Percentiles rank a stretch among this genome's conserved stretches.
Evolutionary conservation across 1,140 invertebrate species (phyloP).

Genomic region (Gryllus bimaculatus): DNA sequence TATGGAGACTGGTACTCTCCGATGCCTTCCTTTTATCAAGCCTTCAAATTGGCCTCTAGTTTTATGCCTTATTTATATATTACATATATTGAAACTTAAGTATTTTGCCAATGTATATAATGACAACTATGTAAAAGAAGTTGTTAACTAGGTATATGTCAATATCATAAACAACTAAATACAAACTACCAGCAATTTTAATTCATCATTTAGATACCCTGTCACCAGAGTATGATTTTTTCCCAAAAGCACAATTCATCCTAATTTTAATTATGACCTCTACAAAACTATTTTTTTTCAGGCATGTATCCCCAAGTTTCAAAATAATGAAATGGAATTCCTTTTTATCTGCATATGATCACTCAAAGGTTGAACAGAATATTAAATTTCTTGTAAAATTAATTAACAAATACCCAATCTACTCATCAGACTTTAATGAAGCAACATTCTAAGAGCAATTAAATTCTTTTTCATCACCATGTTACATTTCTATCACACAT

Average conservation of each 20-base stretch:
- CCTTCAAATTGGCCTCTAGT: slow-evolving; percentile 3
- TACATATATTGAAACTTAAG: neutral
- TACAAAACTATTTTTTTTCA: neutral
- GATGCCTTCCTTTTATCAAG: neutral
- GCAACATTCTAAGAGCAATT: too few relatives aligned
- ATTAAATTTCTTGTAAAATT: too few relatives aligned
- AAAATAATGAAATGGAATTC: too few relatives aligned
- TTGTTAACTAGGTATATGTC: slow-evolving; percentile 5
- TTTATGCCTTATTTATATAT: slow-evolving; percentile 6
- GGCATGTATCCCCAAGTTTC: too few relatives aligned
- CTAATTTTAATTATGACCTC: neutral
- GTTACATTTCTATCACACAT: neutral
- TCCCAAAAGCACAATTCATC: neutral
- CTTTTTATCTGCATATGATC: too few relatives aligned
- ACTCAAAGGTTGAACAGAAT: too few relatives aligned
- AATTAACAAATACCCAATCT: too few relatives aligned
- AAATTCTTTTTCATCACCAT: neutral
- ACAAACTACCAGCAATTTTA: neutral
- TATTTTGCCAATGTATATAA: slow-evolving; percentile 1
- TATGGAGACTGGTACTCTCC: neutral
- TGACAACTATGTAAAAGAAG: neutral
- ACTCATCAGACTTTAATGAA: too few relatives aligned
- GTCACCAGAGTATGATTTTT: neutral
- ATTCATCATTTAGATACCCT: neutral
- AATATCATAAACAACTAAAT: slow-evolving; percentile 6